Conservation (phyloP, 2,113 vertebrate species). For the Nothoprocta perdicaria region DNA sequence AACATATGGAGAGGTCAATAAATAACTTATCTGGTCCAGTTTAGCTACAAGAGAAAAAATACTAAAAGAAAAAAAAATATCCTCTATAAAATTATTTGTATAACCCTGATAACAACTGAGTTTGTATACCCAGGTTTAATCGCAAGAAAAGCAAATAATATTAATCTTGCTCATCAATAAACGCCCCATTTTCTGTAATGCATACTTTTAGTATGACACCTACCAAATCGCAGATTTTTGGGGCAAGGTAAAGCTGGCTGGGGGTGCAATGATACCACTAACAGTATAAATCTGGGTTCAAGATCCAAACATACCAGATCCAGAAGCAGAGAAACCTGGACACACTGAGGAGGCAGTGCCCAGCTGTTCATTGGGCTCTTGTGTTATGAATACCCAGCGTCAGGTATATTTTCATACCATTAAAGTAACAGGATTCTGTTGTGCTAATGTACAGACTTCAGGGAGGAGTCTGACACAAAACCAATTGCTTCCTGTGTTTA, state of each 20-base stretch:
- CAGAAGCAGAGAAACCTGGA: slow-evolving; percentile 31
- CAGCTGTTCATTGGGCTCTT: background rate
- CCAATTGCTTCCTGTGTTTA: slow-evolving; percentile 57
- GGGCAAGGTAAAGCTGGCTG: slow-evolving; percentile 68
- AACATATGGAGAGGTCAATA: slow-evolving; percentile 60
- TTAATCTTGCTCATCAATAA: slow-evolving; percentile 52
- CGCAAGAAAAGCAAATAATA: slow-evolving; percentile 74
- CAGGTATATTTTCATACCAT: slow-evolving; percentile 61
- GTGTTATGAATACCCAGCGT: slow-evolving; percentile 17
- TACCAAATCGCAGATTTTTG: slow-evolving; percentile 56
- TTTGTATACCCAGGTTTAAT: slow-evolving; percentile 67
- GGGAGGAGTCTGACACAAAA: slow-evolving; percentile 64
- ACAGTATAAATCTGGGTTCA: slow-evolving; percentile 54
- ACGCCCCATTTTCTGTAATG: slow-evolving; percentile 34
- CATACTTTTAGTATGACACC: background rate
- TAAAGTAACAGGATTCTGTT: slow-evolving; percentile 65
- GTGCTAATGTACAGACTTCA: slow-evolving; percentile 71
- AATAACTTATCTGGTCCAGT: slow-evolving; percentile 72
- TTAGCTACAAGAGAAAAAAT: slow-evolving; percentile 54
- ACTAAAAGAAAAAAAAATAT: slow-evolving; percentile 49
- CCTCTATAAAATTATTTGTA: slow-evolving; percentile 63
- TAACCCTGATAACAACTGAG: slow-evolving; percentile 70
- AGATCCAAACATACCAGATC: slow-evolving; percentile 29
- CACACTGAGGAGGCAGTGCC: slow-evolving; percentile 1
- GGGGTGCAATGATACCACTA: slow-evolving; percentile 56